A percentile compares a stretch with the other conserved stretches of the same genome.
Evolutionary conservation across 2,797 vertebrate genomes (phyloP).

Genomic region (Anguilla megastoma): DNA sequence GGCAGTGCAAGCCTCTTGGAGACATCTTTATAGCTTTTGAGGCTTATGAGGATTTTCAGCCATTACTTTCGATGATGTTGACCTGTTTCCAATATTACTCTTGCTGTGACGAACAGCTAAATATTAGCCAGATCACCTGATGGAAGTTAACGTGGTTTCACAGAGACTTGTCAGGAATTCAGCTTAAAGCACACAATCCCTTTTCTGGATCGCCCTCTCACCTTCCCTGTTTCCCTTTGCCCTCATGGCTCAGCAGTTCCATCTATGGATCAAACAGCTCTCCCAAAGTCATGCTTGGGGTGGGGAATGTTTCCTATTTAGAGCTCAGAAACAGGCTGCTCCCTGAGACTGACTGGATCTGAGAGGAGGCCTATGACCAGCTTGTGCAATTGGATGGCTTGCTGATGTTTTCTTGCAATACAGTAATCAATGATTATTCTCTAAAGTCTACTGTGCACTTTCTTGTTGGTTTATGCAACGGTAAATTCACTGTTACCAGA

Average conservation of each 20-base stretch:
- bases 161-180: background rate
- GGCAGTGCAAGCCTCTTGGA: background rate
- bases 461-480: background rate
- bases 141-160: background rate
- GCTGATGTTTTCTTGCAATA: background rate
- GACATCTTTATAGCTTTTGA: background rate
- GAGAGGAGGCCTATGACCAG: background rate
- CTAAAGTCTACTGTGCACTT: background rate
- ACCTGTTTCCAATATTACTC: background rate
- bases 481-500: background rate
- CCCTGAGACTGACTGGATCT: conserved; percentile 3
- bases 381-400: background rate
- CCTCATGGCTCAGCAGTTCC: background rate
- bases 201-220: background rate
- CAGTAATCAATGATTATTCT: background rate
- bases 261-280: conserved; percentile 5
- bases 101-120: background rate
- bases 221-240: background rate
- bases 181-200: background rate
- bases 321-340: background rate
- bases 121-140: background rate
- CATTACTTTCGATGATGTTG: background rate
- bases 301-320: conserved; percentile 11
- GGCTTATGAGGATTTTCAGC: background rate
- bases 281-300: background rate